phyloP scores from a whole-genome alignment of 2,797 vertebrate genomes.

The Rhabdomys pumilio region DNA sequence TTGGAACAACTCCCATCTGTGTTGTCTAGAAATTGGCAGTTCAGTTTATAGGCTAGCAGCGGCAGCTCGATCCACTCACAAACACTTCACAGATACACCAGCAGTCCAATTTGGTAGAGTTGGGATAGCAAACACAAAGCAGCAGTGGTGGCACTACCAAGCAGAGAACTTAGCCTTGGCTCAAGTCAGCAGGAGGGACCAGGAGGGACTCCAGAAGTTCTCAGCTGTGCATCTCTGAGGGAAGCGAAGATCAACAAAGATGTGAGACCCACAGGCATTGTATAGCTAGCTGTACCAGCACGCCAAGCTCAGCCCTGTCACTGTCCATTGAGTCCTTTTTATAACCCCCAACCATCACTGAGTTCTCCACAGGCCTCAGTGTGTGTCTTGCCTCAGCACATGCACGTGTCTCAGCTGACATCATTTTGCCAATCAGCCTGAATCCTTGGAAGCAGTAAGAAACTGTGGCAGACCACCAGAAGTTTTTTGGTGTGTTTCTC shows the following conservation, averaged over 20 bases:
- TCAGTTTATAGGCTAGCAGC: neutral
- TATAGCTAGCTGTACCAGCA: neutral
- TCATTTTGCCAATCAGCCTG: neutral
- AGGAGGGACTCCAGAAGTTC: neutral
- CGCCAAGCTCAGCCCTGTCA: neutral
- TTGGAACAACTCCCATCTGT: neutral
- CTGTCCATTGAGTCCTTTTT: neutral
- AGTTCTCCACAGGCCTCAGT: neutral
- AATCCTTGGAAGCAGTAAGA: neutral
- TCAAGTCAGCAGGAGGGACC: neutral
- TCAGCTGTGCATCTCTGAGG: neutral
- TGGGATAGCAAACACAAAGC: neutral
- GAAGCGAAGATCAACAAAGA: neutral
- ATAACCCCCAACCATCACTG: neutral
- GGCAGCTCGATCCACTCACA: neutral
- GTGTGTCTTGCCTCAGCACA: neutral
- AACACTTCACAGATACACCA: neutral
- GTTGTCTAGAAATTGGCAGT: neutral
- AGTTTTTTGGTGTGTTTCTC: neutral
- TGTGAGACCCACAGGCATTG: neutral
- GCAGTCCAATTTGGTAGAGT: neutral
- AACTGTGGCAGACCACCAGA: neutral
- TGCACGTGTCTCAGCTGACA: neutral
- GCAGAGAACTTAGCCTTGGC: neutral
- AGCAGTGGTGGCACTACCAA: neutral